phyloP scores from a whole-genome alignment of 2,113 vertebrate genomes.

The Cyanistes caeruleus region DNA sequence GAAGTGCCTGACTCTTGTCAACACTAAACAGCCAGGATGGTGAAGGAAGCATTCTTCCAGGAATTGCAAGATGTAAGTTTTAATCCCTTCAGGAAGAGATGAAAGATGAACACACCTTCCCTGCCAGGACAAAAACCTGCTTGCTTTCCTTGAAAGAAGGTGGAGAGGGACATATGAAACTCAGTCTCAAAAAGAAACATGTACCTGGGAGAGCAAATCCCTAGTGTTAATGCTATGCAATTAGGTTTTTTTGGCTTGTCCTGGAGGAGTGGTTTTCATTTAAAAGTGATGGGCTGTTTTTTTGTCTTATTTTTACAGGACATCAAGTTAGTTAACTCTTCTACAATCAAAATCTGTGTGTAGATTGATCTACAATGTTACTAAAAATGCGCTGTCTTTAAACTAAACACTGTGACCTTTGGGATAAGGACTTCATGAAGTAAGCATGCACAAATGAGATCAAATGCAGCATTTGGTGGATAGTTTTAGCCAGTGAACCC shows the following conservation, averaged over 20 bases:
- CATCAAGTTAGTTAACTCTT: neutral
- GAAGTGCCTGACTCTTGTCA: neutral
- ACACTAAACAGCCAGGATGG: neutral
- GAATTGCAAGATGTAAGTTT: neutral
- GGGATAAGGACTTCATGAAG: neutral
- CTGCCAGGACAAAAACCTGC: neutral
- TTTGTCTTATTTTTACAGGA: neutral
- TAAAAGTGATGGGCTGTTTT: neutral
- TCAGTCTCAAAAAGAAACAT: neutral
- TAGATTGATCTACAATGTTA: neutral
- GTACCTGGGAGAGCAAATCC: neutral
- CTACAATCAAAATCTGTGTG: neutral
- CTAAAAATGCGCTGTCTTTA: neutral
- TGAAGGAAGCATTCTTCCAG: neutral
- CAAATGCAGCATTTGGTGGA: neutral
- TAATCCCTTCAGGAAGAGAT: constrained; percentile 21
- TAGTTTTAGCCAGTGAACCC: neutral
- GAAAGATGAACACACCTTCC: constrained; percentile 2
- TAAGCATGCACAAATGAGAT: neutral
- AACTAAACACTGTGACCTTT: neutral
- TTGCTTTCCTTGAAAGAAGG: constrained; percentile 15
- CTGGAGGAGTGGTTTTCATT: neutral
- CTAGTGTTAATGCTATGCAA: neutral
- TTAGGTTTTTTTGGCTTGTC: neutral
- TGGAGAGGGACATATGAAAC: neutral